phyloP scores from a whole-genome alignment of 1,140 invertebrate species.

The Melanaphis sacchari region DNA sequence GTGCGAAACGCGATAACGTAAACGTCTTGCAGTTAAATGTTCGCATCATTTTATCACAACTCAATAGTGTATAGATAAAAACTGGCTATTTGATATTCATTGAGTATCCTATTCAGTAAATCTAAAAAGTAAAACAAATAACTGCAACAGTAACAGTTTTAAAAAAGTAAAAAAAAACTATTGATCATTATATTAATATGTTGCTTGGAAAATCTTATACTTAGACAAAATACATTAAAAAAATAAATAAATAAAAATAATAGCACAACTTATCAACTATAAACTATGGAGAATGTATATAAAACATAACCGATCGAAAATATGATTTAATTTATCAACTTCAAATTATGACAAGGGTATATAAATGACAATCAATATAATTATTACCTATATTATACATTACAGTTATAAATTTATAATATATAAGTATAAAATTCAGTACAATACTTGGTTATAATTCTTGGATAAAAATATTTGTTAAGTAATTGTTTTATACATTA shows the following conservation, averaged over 20 bases:
- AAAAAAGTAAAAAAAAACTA: neutral
- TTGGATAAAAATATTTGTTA: too few relatives aligned
- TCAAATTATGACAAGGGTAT: neutral
- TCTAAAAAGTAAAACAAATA: neutral
- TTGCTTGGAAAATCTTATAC: neutral
- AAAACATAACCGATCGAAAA: neutral
- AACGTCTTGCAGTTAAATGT: slow-evolving; percentile 4
- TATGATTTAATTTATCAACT: neutral
- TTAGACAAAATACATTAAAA: neutral
- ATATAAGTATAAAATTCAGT: neutral
- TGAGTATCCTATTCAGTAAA: neutral
- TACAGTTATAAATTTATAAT: neutral
- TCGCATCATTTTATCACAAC: slow-evolving; percentile 24
- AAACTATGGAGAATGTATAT: neutral
- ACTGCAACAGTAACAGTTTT: neutral
- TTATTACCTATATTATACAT: neutral
- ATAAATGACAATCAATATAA: neutral
- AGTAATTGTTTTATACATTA: too few relatives aligned
- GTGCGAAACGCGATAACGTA: slow-evolving; percentile 13
- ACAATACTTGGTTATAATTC: neutral
- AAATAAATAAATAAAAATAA: too few relatives aligned
- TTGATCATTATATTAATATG: neutral
- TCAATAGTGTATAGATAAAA: slow-evolving; percentile 3
- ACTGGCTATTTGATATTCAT: slow-evolving; percentile 29
- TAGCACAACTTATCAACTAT: neutral